Conservation (phyloP, 2,888 invertebrate species). For the Dryococelus australis region DNA sequence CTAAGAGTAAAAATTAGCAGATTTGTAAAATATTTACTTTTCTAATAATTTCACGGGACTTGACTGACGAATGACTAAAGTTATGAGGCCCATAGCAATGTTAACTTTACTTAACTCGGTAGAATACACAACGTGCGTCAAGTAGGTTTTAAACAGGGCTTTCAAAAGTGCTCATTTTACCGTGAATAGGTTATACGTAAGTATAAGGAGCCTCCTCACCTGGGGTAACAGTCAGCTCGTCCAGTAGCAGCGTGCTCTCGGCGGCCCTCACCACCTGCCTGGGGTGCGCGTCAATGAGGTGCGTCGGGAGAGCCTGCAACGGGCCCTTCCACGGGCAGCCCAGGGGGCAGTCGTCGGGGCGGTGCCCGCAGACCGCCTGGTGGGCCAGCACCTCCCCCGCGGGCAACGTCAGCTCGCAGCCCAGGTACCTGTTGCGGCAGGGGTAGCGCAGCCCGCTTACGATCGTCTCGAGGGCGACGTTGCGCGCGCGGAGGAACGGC, state of each 20-base stretch:
- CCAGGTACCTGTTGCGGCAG: background rate
- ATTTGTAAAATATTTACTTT: too few species aligned
- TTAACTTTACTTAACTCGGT: too few species aligned
- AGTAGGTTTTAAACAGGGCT: too few species aligned
- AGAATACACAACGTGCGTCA: too few species aligned
- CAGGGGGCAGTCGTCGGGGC: background rate
- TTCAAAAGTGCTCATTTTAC: too few species aligned
- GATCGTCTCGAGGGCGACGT: slow-evolving; percentile 6
- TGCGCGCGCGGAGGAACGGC: slow-evolving; percentile 6
- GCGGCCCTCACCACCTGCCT: background rate
- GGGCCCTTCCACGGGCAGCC: slow-evolving; percentile 19
- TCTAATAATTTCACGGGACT: too few species aligned
- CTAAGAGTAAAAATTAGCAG: too few species aligned
- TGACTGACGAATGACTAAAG: too few species aligned
- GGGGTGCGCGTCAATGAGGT: background rate
- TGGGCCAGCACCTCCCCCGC: background rate
- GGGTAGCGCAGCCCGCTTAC: slow-evolving; percentile 16
- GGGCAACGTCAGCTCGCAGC: background rate
- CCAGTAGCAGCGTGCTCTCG: background rate
- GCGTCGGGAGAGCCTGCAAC: background rate
- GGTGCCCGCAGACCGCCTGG: background rate
- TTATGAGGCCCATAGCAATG: too few species aligned
- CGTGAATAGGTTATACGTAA: too few species aligned
- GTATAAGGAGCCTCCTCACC: background rate
- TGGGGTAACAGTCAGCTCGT: slow-evolving; percentile 1